Percentiles rank a stretch among this genome's conserved stretches.
Evolutionary conservation across 2,888 invertebrate genomes (phyloP).

Genomic region (Epistrophe grossulariae): DNA sequence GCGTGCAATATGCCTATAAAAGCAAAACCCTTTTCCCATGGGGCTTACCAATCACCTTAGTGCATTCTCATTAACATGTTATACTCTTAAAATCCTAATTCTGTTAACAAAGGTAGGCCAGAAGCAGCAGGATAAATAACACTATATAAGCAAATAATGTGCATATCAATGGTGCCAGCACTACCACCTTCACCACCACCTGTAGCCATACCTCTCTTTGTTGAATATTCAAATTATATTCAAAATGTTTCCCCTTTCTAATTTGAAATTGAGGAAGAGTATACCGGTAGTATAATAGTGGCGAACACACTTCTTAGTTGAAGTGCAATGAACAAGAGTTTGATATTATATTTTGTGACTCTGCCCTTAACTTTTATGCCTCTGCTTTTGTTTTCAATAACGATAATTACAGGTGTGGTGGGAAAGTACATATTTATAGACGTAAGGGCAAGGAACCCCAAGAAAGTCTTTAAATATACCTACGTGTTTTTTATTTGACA

Average conservation of each 20-base stretch:
- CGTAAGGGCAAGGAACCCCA: slow-evolving; percentile 5
- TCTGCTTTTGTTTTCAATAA: slow-evolving; percentile 59
- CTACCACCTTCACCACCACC: slow-evolving; percentile 44
- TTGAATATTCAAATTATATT: slow-evolving; percentile 20
- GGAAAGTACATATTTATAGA: slow-evolving; percentile 14
- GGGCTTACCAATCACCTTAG: slow-evolving; percentile 32
- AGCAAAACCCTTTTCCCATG: slow-evolving; percentile 27
- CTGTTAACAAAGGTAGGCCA: slow-evolving; percentile 5
- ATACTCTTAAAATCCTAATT: slow-evolving; percentile 39
- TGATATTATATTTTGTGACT: slow-evolving; percentile 31
- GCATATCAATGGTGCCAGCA: slow-evolving; percentile 18
- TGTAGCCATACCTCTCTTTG: slow-evolving; percentile 36
- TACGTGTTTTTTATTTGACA: background rate
- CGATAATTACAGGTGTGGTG: slow-evolving; percentile 61
- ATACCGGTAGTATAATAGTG: background rate
- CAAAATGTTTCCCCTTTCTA: slow-evolving; percentile 37
- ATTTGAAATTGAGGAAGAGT: slow-evolving; percentile 22
- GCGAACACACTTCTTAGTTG: slow-evolving; percentile 35
- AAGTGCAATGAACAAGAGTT: slow-evolving; percentile 53
- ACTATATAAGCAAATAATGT: slow-evolving; percentile 8
- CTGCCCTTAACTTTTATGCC: background rate
- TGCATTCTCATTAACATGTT: slow-evolving; percentile 52
- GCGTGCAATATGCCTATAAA: slow-evolving; percentile 61
- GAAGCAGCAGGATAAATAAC: no score
- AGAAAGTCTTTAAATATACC: background rate